phyloP scores from a whole-genome alignment of 2,113 vertebrate genomes.

The Micronycteris hirsuta region DNA sequence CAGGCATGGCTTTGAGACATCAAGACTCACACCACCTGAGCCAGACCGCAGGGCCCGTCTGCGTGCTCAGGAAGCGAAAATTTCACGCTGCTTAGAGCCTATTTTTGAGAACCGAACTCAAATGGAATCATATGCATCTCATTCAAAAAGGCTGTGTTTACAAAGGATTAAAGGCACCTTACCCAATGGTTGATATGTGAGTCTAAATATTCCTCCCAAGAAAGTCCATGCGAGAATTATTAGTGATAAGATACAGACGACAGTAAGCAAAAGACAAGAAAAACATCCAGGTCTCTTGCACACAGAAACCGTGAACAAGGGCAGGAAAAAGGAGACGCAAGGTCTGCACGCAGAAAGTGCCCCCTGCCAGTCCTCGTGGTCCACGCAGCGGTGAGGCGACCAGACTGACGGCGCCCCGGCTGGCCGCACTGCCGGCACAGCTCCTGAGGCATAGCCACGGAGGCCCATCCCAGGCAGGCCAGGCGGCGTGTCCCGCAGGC shows the following conservation, averaged over 20 bases:
- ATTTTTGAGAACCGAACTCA: not conserved
- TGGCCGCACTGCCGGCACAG: not conserved
- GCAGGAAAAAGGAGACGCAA: not conserved
- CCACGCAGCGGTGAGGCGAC: not conserved
- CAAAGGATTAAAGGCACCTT: not conserved
- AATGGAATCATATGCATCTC: not conserved
- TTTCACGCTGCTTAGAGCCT: not conserved
- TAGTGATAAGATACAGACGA: conserved; percentile 1
- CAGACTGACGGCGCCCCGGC: fast-evolving
- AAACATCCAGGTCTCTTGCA: not conserved
- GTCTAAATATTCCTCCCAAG: not conserved
- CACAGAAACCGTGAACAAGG: not conserved
- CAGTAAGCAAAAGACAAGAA: conserved; percentile 4
- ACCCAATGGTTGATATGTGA: not conserved
- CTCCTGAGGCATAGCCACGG: not conserved
- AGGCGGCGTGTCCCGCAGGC: fast-evolving
- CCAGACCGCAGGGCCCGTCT: not conserved
- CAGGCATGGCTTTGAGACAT: not conserved
- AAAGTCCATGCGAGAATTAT: not conserved
- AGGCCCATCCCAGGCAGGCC: not conserved
- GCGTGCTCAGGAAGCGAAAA: not conserved
- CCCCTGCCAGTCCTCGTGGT: not conserved
- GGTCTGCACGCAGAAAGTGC: not conserved
- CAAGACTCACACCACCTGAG: not conserved
- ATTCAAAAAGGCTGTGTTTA: not conserved